These are phyloP conservation scores for Amphiprion clarkii DNA, from an alignment of 2,797 vertebrate species.

Conservation along the genomic window DNA sequence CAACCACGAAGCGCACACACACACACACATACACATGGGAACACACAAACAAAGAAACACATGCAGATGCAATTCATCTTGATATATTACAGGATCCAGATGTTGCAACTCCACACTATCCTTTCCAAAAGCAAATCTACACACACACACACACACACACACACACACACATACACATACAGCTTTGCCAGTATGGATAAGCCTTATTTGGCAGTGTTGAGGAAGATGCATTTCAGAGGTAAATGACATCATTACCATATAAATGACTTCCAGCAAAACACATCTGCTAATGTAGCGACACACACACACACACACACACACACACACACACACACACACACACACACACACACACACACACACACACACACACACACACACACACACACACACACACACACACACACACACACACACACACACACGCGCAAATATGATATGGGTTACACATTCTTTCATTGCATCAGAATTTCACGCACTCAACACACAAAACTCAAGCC, in stretches of 20 bases:
- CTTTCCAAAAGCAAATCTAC: slow-evolving; percentile 43
- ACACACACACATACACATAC: slow-evolving; percentile 31
- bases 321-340: slow-evolving; percentile 16
- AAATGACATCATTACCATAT: slow-evolving; percentile 90
- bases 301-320: slow-evolving; percentile 11
- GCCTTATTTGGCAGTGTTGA: slow-evolving; percentile 80
- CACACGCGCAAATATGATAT: slow-evolving; percentile 32
- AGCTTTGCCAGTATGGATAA: slow-evolving; percentile 73
- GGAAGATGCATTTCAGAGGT: slow-evolving; percentile 86
- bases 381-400: slow-evolving; percentile 18
- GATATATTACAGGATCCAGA: slow-evolving; percentile 67
- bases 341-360: slow-evolving; percentile 14
- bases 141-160: slow-evolving; percentile 35
- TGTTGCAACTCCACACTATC: slow-evolving; percentile 43
- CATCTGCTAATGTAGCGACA: slow-evolving; percentile 84
- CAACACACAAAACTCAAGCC: slow-evolving; percentile 11
- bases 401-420: slow-evolving; percentile 31
- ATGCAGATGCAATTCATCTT: slow-evolving; percentile 61
- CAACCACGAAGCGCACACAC: background rate
- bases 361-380: slow-evolving; percentile 18
- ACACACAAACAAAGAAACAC: slow-evolving; percentile 28
- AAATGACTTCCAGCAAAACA: slow-evolving; percentile 88
- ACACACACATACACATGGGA: slow-evolving; percentile 3
- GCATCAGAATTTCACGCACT: slow-evolving; percentile 25
- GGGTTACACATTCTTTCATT: slow-evolving; percentile 42